These are phyloP conservation scores for Oikopleura dioica DNA, from an alignment of 23 tunicate species.

Conservation along the genomic window DNA sequence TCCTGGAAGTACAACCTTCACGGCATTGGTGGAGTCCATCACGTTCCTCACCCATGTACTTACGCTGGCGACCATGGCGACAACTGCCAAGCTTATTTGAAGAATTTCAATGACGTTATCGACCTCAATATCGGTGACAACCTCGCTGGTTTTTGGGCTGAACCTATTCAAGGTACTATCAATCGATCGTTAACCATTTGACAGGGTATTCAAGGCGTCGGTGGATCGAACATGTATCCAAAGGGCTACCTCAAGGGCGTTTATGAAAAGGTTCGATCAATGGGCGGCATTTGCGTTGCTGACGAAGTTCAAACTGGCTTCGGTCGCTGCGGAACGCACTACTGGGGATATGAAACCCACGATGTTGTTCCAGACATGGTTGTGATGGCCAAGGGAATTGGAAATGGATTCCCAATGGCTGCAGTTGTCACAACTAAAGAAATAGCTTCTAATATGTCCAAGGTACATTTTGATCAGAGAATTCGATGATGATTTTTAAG, in stretches of 20 bases:
- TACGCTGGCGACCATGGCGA: background rate
- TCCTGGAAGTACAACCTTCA: background rate
- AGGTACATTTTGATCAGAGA: no score
- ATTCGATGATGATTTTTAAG: no score
- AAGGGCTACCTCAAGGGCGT: constrained; percentile 56
- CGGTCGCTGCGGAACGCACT: constrained; percentile 69
- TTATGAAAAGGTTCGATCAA: constrained; percentile 33
- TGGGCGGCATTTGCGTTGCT: constrained; percentile 60
- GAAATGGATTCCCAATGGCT: constrained; percentile 82
- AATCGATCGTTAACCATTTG: background rate
- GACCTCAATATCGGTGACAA: background rate
- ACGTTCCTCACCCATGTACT: background rate
- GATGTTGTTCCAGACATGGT: constrained; percentile 80
- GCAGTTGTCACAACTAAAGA: constrained; percentile 86
- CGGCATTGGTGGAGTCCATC: background rate
- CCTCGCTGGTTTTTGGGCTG: constrained; percentile 13
- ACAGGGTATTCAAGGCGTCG: constrained; percentile 82
- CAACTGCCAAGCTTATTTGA: background rate
- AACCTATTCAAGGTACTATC: background rate
- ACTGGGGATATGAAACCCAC: constrained; percentile 85
- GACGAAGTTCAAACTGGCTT: constrained; percentile 97
- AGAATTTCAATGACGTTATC: background rate
- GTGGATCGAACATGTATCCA: constrained; percentile 67
- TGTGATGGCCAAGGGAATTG: constrained; percentile 76
- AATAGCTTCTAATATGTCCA: constrained; percentile 30